Percentiles rank a stretch among this genome's conserved stretches.
phyloP scores from a whole-genome alignment of 2,113 vertebrate species.

The Tiliqua scincoides region DNA sequence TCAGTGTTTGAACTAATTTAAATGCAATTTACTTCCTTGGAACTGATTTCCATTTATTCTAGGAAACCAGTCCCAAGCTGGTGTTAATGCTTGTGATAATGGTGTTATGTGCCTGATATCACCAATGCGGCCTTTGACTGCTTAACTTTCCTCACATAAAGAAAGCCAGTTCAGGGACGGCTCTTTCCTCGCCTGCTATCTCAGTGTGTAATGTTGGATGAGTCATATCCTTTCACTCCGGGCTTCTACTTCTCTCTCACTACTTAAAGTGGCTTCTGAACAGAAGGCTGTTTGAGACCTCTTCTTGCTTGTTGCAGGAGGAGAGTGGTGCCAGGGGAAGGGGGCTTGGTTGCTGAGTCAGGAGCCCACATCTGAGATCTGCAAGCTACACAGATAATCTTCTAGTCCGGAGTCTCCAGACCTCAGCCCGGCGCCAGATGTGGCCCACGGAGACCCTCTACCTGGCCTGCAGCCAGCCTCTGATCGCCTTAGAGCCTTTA shows the following conservation, averaged over 20 bases:
- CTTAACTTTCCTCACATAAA: not conserved
- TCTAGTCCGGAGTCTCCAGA: too few relatives aligned
- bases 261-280: not conserved
- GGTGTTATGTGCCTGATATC: not conserved
- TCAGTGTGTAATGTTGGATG: not conserved
- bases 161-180: not conserved
- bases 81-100: not conserved
- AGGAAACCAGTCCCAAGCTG: not conserved
- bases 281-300: not conserved
- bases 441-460: too few relatives aligned
- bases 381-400: not conserved
- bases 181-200: not conserved
- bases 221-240: not conserved
- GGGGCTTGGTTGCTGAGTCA: not conserved
- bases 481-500: too few relatives aligned
- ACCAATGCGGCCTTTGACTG: not conserved
- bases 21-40: not conserved
- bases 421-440: too few relatives aligned
- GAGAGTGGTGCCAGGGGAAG: not conserved
- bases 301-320: too few relatives aligned
- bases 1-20: not conserved
- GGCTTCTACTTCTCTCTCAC: not conserved
- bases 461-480: too few relatives aligned
- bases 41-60: not conserved
- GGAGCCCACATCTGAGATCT: not conserved